A percentile compares a stretch with the other conserved stretches of the same genome.
Conservation (phyloP, 2,113 vertebrate species). For the Nesospiza acunhae region DNA sequence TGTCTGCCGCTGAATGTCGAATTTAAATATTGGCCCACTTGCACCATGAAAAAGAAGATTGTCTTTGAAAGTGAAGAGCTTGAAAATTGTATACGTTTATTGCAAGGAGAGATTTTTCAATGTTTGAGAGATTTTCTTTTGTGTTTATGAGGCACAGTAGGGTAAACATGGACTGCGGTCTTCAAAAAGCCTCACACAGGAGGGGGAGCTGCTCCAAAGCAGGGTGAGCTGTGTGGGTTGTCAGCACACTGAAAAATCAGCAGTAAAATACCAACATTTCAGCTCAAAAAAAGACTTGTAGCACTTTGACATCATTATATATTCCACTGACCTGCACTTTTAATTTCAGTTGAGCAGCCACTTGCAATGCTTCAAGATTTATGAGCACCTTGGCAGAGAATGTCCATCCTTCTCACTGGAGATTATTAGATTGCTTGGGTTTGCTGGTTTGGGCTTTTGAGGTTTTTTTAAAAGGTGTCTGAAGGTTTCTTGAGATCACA, state of each 20-base stretch:
- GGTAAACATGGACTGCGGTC: neutral
- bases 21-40: neutral
- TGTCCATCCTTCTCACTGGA: neutral
- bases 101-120: neutral
- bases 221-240: neutral
- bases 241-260: neutral
- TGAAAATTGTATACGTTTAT: neutral
- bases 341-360: neutral
- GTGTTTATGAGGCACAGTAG: neutral
- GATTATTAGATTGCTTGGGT: neutral
- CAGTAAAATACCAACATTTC: neutral
- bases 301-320: neutral
- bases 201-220: neutral
- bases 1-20: neutral
- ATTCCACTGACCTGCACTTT: neutral
- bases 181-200: neutral
- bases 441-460: neutral
- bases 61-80: neutral
- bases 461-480: neutral
- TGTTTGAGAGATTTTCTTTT: neutral
- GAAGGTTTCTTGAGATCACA: neutral
- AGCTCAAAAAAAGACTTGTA: neutral
- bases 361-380: neutral
- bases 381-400: neutral
- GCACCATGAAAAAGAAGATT: neutral